These are phyloP conservation scores for Allophyes oxyacanthae DNA, from an alignment of 2,888 invertebrate species.

Conservation along the genomic window DNA sequence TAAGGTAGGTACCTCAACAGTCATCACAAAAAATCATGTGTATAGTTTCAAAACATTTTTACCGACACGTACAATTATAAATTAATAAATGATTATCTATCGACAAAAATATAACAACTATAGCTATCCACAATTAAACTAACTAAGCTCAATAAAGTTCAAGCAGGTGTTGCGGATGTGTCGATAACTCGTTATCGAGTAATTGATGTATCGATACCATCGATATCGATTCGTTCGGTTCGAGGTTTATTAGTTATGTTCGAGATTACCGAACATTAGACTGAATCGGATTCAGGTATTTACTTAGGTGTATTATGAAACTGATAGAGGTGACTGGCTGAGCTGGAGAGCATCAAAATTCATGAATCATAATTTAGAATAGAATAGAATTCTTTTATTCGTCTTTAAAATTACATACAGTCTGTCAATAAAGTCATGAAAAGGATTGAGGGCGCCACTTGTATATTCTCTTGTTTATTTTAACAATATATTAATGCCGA, in stretches of 20 bases:
- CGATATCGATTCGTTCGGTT: conserved; percentile 63
- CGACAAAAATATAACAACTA: conserved; percentile 47
- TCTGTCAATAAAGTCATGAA: too few relatives aligned
- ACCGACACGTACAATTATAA: conserved; percentile 37
- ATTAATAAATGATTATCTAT: conserved; percentile 52
- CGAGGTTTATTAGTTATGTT: conserved; percentile 60
- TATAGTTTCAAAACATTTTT: conserved; percentile 11
- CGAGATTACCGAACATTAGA: conserved; percentile 55
- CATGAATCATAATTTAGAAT: too few relatives aligned
- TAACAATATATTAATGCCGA: too few relatives aligned
- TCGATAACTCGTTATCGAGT: conserved; percentile 70
- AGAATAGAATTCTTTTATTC: background rate
- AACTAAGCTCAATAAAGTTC: conserved; percentile 46
- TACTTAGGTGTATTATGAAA: conserved; percentile 33
- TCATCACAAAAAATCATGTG: background rate
- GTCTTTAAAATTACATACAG: too few relatives aligned
- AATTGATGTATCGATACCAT: conserved; percentile 64
- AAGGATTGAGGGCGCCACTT: too few relatives aligned
- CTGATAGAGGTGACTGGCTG: conserved; percentile 29
- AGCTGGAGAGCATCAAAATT: background rate
- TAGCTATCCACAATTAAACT: conserved; percentile 48
- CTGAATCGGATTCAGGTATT: conserved; percentile 47
- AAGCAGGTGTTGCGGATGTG: conserved; percentile 71
- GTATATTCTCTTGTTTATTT: too few relatives aligned
- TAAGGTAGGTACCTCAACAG: too few relatives aligned